Evolutionary conservation across 2,888 invertebrate genomes (phyloP).

Genomic region (Caenorhabditis angaria): DNA sequence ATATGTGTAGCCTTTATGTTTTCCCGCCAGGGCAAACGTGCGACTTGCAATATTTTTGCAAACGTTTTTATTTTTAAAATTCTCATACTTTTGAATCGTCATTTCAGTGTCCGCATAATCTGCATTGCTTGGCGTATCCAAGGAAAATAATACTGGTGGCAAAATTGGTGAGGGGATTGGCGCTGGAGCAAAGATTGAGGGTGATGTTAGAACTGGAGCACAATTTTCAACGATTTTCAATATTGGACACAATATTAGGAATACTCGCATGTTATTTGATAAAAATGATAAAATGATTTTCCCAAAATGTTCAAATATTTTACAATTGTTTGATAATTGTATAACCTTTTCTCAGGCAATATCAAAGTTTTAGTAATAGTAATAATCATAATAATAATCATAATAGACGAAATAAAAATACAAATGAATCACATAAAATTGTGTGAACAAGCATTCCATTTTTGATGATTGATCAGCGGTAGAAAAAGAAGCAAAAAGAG

Average conservation of each 20-base stretch:
- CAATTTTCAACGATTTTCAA: not conserved
- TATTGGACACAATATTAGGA: no score
- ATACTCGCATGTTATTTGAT: no score
- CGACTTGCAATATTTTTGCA: no score
- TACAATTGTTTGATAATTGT: constrained; percentile 6
- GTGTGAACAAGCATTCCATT: not conserved
- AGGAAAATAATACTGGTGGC: constrained; percentile 24
- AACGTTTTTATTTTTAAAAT: not conserved
- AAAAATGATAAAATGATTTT: no score
- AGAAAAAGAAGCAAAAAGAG: no score
- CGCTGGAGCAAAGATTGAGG: constrained; percentile 3
- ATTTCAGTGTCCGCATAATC: constrained; percentile 14
- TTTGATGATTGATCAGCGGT: not conserved
- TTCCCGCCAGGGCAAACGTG: no score
- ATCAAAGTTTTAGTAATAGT: no score
- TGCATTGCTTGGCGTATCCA: constrained; percentile 20
- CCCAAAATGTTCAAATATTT: no score
- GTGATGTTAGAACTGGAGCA: not conserved
- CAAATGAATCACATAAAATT: no score
- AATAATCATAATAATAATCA: no score
- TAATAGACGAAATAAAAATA: no score
- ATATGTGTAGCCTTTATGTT: no score
- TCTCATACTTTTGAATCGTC: constrained; percentile 26
- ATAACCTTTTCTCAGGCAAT: not conserved
- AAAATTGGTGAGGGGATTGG: constrained; percentile 14